Evolutionary conservation across 1,140 invertebrate species (phyloP).

Genomic region (Sinonovacula constricta): DNA sequence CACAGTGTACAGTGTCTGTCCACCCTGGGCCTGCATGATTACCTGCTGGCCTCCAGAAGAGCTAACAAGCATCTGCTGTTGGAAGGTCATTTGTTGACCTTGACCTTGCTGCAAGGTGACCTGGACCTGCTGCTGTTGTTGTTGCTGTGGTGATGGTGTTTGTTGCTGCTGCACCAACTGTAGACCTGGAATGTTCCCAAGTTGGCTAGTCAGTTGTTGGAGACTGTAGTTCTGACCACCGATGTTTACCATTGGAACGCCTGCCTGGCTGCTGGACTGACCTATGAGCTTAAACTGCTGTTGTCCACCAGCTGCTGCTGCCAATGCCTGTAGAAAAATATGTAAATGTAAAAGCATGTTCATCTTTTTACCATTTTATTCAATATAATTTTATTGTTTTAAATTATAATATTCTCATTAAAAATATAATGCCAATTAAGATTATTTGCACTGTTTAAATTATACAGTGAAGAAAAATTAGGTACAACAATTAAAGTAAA

Average conservation of each 20-base stretch:
- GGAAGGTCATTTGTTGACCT: constrained; percentile 55
- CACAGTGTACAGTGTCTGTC: neutral
- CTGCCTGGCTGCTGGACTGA: constrained; percentile 50
- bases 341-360: no score
- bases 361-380: no score
- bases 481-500: no score
- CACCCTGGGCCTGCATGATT: constrained; percentile 9
- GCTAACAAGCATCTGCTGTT: constrained; percentile 30
- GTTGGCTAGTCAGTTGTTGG: constrained; percentile 41
- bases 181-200: constrained; percentile 47
- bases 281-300: constrained; percentile 20
- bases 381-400: no score
- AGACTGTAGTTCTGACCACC: constrained; percentile 48
- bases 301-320: neutral
- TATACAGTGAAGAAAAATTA: no score
- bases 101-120: no score
- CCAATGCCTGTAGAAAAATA: constrained; percentile 12
- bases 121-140: constrained; percentile 57
- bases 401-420: no score
- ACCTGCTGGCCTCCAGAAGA: neutral
- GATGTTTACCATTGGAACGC: constrained; percentile 44
- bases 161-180: constrained; percentile 40
- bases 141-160: no score
- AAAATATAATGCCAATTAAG: no score
- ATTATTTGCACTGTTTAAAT: no score